Evolutionary conservation across 2,113 vertebrate species (phyloP).

Genomic region (Toxostoma redivivum): DNA sequence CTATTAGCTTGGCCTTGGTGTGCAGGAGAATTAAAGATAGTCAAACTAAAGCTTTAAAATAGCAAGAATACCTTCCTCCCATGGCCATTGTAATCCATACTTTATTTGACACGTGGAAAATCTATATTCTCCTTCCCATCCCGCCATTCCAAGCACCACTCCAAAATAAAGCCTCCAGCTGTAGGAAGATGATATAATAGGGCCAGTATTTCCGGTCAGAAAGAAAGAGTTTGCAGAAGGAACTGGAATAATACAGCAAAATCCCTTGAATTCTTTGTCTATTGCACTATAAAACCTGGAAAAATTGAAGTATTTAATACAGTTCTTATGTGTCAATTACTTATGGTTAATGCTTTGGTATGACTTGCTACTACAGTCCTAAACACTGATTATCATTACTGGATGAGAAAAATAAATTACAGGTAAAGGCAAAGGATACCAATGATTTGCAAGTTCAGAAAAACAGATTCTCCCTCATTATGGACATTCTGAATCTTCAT

Average conservation of each 20-base stretch:
- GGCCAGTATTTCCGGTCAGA: not conserved
- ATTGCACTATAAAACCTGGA: not conserved
- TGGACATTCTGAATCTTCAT: not conserved
- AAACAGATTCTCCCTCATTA: not conserved
- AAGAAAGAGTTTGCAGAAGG: not conserved
- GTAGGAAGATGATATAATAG: not conserved
- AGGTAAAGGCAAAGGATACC: not conserved
- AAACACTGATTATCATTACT: not conserved
- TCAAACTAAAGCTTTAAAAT: not conserved
- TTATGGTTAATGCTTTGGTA: not conserved
- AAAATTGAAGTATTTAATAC: not conserved
- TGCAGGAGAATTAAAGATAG: not conserved
- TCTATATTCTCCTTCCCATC: not conserved
- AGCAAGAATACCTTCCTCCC: not conserved
- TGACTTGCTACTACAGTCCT: not conserved
- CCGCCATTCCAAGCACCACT: not conserved
- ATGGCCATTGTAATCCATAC: not conserved
- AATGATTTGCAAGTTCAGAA: not conserved
- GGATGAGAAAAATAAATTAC: not conserved
- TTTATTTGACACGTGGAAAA: not conserved
- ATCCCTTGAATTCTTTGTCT: not conserved
- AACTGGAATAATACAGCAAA: not conserved
- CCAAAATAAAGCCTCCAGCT: not conserved
- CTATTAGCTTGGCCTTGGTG: not conserved
- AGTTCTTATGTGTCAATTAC: not conserved